Conservation (phyloP, 2,888 invertebrate genomes). For the Harmothoe impar region DNA sequence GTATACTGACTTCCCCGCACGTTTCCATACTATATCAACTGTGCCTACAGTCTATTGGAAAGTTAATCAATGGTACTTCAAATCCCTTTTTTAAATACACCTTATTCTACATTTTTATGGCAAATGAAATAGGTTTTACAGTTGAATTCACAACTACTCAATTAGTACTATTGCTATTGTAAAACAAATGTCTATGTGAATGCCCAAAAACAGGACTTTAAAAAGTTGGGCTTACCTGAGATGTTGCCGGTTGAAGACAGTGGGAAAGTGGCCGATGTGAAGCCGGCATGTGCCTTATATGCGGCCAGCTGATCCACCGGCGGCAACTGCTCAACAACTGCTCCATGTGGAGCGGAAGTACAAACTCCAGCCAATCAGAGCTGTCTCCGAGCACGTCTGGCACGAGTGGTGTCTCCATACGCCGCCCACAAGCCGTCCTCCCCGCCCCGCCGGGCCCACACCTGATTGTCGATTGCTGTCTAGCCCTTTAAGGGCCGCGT, state of each 20-base stretch:
- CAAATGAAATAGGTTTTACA: too few relatives aligned
- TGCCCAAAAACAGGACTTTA: neutral
- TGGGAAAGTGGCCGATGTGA: slow-evolving; percentile 1
- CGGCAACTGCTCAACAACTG: neutral
- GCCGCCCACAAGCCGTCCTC: neutral
- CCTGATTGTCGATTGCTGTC: too few relatives aligned
- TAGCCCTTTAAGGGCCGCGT: too few relatives aligned
- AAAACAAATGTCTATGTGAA: too few relatives aligned
- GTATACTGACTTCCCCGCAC: too few relatives aligned
- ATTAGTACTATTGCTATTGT: too few relatives aligned
- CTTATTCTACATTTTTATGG: too few relatives aligned
- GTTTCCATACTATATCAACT: too few relatives aligned
- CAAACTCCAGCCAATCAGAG: slow-evolving; percentile 27
- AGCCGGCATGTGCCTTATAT: slow-evolving; percentile 40
- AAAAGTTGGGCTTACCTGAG: neutral
- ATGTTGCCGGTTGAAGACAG: neutral
- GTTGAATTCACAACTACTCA: too few relatives aligned
- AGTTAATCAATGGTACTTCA: too few relatives aligned
- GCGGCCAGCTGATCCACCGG: neutral
- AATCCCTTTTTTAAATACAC: too few relatives aligned
- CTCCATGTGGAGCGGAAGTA: neutral
- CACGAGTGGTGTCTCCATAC: neutral
- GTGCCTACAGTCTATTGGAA: too few relatives aligned
- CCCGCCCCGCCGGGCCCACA: neutral
- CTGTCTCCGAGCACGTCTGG: slow-evolving; percentile 30